phyloP scores from a whole-genome alignment of 2,797 vertebrate genomes.

The Ctenopoma multispine region DNA sequence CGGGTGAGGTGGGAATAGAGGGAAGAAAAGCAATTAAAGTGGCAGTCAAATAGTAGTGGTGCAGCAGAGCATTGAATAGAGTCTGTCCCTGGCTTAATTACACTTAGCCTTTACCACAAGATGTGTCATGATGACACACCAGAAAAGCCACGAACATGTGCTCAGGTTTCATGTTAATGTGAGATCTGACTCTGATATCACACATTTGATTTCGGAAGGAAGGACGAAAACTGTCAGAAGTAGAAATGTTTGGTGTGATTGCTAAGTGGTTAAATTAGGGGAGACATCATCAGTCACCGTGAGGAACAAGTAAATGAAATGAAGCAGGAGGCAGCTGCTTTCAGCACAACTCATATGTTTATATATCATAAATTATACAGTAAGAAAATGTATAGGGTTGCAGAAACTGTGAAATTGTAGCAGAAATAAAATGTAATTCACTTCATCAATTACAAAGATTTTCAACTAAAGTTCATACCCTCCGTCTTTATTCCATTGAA shows the following conservation, averaged over 20 bases:
- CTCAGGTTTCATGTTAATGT: constrained; percentile 40
- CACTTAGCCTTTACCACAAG: constrained; percentile 41
- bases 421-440: constrained; percentile 16
- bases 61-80: constrained; percentile 65
- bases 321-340: no score
- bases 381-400: neutral
- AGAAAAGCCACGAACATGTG: constrained; percentile 46
- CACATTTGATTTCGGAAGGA: neutral
- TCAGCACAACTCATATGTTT: no score
- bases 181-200: constrained; percentile 7
- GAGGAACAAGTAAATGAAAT: no score
- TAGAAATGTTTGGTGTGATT: constrained; percentile 8
- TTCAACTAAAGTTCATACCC: constrained; percentile 5
- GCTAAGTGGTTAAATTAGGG: neutral
- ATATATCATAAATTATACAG: neutral
- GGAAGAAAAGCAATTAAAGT: constrained; percentile 80
- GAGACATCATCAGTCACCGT: no score
- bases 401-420: neutral
- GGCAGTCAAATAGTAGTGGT: constrained; percentile 64
- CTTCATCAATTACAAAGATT: constrained; percentile 7
- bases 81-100: constrained; percentile 73
- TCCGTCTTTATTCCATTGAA: constrained; percentile 1
- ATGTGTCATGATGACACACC: constrained; percentile 46
- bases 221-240: neutral
- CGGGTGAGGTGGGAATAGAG: constrained; percentile 65